phyloP scores from a whole-genome alignment of 2,113 vertebrate species.

The Pan troglodytes region DNA sequence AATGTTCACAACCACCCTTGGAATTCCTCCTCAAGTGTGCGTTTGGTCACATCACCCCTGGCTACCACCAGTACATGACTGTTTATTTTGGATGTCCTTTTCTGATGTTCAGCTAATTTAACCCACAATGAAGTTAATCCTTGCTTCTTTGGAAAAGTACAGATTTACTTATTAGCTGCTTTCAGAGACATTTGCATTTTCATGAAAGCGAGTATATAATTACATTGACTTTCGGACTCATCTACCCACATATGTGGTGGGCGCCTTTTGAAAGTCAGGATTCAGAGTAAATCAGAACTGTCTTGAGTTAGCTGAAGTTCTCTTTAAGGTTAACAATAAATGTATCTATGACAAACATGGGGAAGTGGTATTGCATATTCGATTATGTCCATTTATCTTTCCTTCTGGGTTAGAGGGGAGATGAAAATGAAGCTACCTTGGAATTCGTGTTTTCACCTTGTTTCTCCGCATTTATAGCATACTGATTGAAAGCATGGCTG shows the following conservation, averaged over 20 bases:
- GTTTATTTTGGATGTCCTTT: slow-evolving; percentile 74
- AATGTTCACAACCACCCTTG: slow-evolving; percentile 54
- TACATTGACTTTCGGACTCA: slow-evolving; percentile 2
- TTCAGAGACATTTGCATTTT: slow-evolving; percentile 55
- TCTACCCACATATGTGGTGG: neutral
- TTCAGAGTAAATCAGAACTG: slow-evolving; percentile 14
- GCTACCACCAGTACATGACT: slow-evolving; percentile 52
- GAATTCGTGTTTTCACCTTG: neutral
- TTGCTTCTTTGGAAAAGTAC: slow-evolving; percentile 68
- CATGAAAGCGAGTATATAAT: neutral
- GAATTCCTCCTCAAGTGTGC: slow-evolving; percentile 62
- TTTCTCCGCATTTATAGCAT: neutral
- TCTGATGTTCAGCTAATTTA: slow-evolving; percentile 61
- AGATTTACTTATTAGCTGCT: slow-evolving; percentile 64
- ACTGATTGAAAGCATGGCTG: neutral
- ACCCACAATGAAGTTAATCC: slow-evolving; percentile 65
- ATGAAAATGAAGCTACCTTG: neutral
- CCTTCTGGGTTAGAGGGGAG: neutral
- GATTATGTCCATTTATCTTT: neutral
- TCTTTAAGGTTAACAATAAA: slow-evolving; percentile 7
- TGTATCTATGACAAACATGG: neutral
- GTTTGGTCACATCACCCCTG: slow-evolving; percentile 58
- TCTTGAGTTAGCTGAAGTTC: neutral
- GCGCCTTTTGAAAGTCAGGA: neutral
- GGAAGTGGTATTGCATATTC: neutral